phyloP scores from a whole-genome alignment of 2,888 invertebrate species.

The Microplitis manilae region DNA sequence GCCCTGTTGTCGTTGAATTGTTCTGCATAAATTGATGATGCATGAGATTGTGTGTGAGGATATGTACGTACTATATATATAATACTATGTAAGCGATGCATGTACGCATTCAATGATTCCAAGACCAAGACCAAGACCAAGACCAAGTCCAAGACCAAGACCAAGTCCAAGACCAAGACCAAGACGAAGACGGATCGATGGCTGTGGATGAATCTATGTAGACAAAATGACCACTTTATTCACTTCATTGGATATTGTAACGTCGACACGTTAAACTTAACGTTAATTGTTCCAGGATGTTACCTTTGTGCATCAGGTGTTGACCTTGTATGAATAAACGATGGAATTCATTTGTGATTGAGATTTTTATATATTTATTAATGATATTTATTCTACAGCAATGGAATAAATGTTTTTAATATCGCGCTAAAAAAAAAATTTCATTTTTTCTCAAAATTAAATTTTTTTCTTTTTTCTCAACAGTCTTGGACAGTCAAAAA shows the following conservation, averaged over 20 bases:
- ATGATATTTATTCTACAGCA: not conserved
- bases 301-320: constrained; percentile 10
- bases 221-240: not conserved
- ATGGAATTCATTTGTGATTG: not conserved
- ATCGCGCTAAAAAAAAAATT: too few species aligned
- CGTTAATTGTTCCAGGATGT: constrained; percentile 27
- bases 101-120: constrained; percentile 37
- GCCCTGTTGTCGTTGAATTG: constrained; percentile 70
- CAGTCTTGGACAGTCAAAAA: too few species aligned
- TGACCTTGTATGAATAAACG: not conserved
- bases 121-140: constrained; percentile 30
- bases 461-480: too few species aligned
- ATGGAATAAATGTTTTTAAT: not conserved
- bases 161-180: constrained; percentile 50
- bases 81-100: constrained; percentile 29
- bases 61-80: constrained; percentile 44
- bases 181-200: constrained; percentile 58
- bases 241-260: constrained; percentile 13
- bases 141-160: constrained; percentile 58
- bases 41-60: constrained; percentile 61
- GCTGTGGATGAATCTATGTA: not conserved
- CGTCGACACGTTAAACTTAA: constrained; percentile 10
- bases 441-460: too few species aligned
- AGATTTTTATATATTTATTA: not conserved
- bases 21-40: constrained; percentile 72